These are phyloP conservation scores for Eubucco bourcierii DNA, from an alignment of 2,113 vertebrate species.

Conservation along the genomic window DNA sequence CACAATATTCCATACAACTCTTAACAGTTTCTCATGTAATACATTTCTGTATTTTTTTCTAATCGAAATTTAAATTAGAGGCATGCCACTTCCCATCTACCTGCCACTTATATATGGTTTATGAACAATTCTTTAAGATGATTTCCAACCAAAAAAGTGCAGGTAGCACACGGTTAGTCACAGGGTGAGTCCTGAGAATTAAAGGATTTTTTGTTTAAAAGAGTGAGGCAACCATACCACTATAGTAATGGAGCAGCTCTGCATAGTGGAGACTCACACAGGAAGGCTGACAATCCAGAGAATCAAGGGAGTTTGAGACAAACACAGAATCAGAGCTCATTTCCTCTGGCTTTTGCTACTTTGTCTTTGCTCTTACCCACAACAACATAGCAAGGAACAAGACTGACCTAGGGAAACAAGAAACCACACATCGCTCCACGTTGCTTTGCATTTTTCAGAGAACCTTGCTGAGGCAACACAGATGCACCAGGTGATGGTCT, in stretches of 20 bases:
- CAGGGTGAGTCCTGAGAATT: background rate
- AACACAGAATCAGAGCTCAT: background rate
- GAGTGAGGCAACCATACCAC: background rate
- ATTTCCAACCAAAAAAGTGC: conserved; percentile 9
- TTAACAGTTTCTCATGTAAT: conserved; percentile 68
- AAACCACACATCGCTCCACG: background rate
- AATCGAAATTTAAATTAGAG: conserved; percentile 75
- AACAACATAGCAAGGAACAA: background rate
- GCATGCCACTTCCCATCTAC: conserved; percentile 61
- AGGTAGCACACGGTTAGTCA: background rate
- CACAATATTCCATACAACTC: conserved; percentile 75
- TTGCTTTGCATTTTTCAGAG: background rate
- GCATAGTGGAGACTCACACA: background rate
- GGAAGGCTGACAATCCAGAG: background rate
- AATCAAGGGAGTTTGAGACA: background rate
- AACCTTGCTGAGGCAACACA: background rate
- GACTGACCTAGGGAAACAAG: background rate
- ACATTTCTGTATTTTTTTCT: conserved; percentile 72
- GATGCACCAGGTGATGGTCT: background rate
- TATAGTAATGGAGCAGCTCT: background rate
- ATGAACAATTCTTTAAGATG: conserved; percentile 62
- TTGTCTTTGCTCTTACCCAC: background rate
- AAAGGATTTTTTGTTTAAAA: conserved; percentile 19
- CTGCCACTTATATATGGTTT: conserved; percentile 61
- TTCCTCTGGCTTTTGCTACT: conserved; percentile 21